phyloP scores from a whole-genome alignment of 2,113 vertebrate genomes.

The Polypterus senegalus region DNA sequence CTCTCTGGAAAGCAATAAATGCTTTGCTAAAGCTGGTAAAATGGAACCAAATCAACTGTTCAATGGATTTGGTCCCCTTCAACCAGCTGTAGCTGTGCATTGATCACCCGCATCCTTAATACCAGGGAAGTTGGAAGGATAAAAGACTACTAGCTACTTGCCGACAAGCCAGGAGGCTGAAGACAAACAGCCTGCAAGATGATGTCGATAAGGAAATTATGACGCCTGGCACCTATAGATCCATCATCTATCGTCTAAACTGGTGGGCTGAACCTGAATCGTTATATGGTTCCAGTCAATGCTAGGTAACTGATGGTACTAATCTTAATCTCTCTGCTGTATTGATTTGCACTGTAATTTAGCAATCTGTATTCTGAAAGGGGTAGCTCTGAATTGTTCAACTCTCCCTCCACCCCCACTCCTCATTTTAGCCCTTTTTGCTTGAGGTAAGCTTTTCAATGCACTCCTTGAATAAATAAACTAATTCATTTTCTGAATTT shows the following conservation, averaged over 20 bases:
- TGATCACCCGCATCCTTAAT: conserved; percentile 57
- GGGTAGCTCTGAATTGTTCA: neutral
- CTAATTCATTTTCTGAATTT: conserved; percentile 20
- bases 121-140: neutral
- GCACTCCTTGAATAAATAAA: conserved; percentile 25
- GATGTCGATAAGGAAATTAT: conserved; percentile 30
- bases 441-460: neutral
- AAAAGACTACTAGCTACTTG: conserved; percentile 1
- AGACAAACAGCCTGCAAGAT: conserved; percentile 34
- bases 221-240: conserved; percentile 40
- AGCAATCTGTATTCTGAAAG: conserved; percentile 19
- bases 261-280: conserved; percentile 36
- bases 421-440: neutral
- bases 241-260: conserved; percentile 36
- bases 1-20: conserved; percentile 52
- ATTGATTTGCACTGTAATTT: conserved; percentile 31
- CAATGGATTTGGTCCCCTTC: conserved; percentile 94
- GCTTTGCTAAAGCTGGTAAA: conserved; percentile 99
- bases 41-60: conserved; percentile 99
- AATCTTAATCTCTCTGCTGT: conserved; percentile 27
- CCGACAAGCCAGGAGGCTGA: conserved; percentile 27
- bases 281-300: conserved; percentile 43
- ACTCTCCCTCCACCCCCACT: neutral
- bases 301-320: conserved; percentile 31
- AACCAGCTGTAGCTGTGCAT: conserved; percentile 99